Conservation (phyloP, 2,797 vertebrate species). For the Phalanger gymnotis region DNA sequence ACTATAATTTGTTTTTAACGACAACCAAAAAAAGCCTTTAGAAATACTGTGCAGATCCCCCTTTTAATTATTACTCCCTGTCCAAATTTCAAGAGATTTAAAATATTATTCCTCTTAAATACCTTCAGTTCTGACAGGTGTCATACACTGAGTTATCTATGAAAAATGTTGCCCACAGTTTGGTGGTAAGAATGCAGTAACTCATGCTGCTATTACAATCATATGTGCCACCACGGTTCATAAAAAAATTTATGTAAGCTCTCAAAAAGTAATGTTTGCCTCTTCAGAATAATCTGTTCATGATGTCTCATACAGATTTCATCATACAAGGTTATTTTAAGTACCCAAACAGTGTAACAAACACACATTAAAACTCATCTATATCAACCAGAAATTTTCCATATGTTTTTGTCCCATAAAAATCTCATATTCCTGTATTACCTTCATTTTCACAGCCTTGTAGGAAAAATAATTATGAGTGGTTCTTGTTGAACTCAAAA, state of each 20-base stretch:
- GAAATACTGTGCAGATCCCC: background rate
- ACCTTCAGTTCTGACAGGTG: background rate
- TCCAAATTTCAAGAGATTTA: background rate
- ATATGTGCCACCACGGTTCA: background rate
- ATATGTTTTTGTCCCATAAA: background rate
- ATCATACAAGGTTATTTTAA: background rate
- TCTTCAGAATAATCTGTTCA: constrained; percentile 13
- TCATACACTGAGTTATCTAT: constrained; percentile 17
- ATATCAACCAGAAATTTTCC: background rate
- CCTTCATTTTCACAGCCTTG: background rate
- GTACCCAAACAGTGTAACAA: background rate
- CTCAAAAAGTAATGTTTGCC: constrained; percentile 31
- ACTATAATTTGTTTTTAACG: constrained; percentile 11
- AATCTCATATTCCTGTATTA: background rate
- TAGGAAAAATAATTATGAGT: background rate
- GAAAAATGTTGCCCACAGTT: background rate
- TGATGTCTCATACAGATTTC: background rate
- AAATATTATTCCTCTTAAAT: constrained; percentile 2
- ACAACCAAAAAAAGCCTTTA: background rate
- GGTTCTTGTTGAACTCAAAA: background rate
- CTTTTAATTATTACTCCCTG: constrained; percentile 33
- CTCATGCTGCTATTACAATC: constrained; percentile 15
- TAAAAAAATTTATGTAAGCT: constrained; percentile 1
- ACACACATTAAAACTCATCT: background rate
- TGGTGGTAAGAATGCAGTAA: background rate